phyloP scores from a whole-genome alignment of 2,888 invertebrate genomes.

The Epirrhoe tristata region DNA sequence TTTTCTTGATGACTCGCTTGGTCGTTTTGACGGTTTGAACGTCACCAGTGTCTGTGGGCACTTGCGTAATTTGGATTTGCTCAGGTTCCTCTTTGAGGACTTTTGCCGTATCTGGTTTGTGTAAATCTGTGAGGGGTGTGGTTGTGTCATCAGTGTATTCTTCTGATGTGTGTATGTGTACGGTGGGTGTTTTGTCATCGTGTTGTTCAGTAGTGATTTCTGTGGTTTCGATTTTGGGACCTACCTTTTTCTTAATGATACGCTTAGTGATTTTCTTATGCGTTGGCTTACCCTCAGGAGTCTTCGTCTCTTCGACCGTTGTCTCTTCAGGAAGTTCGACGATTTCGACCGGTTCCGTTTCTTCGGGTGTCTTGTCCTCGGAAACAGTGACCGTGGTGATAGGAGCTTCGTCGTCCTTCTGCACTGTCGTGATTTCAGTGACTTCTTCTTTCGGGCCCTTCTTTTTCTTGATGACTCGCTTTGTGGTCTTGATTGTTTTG shows the following conservation, averaged over 20 bases:
- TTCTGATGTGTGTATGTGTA: constrained; percentile 65
- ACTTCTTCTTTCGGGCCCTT: constrained; percentile 47
- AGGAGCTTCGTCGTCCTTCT: constrained; percentile 39
- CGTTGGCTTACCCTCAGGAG: constrained; percentile 47
- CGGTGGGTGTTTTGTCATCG: constrained; percentile 67
- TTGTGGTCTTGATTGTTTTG: constrained; percentile 47
- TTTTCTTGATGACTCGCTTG: constrained; percentile 53
- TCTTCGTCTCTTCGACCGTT: constrained; percentile 39
- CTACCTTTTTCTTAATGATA: constrained; percentile 42
- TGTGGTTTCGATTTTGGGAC: constrained; percentile 46
- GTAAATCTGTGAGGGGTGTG: constrained; percentile 40
- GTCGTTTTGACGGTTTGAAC: constrained; percentile 47
- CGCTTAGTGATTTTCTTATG: constrained; percentile 50
- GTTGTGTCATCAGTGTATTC: constrained; percentile 53
- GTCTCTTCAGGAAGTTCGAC: constrained; percentile 55
- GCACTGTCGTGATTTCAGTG: constrained; percentile 45
- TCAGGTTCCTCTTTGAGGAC: constrained; percentile 50
- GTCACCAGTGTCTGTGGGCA: constrained; percentile 45
- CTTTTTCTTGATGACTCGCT: constrained; percentile 57
- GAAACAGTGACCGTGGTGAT: constrained; percentile 38
- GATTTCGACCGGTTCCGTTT: constrained; percentile 27
- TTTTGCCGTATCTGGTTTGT: constrained; percentile 37
- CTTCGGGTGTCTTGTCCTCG: constrained; percentile 53
- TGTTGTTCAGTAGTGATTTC: constrained; percentile 45
- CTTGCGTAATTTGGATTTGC: constrained; percentile 48